phyloP scores from a whole-genome alignment of 2,113 vertebrate species.

The Charina bottae region DNA sequence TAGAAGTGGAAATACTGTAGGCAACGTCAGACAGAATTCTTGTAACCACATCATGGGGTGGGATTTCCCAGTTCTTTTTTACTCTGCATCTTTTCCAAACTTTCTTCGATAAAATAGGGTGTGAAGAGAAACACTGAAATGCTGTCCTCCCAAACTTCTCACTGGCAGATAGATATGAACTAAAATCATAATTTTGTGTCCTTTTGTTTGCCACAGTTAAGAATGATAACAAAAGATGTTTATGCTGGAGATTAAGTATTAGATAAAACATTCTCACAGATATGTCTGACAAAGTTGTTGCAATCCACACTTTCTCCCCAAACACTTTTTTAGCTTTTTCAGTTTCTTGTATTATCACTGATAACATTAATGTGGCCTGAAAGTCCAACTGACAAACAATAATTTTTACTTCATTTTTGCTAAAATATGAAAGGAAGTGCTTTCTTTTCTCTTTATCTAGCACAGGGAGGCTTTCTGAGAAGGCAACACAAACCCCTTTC shows the following conservation, averaged over 20 bases:
- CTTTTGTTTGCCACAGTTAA: not conserved
- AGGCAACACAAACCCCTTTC: not conserved
- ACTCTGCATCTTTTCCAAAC: not conserved
- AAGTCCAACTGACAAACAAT: not conserved
- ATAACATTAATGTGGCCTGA: not conserved
- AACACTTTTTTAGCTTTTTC: not conserved
- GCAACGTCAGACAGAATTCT: not conserved
- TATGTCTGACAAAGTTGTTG: not conserved
- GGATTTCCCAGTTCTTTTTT: not conserved
- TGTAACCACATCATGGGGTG: not conserved
- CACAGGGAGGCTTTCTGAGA: not conserved
- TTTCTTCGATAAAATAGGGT: not conserved
- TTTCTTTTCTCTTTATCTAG: accelerated
- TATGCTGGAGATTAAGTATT: not conserved
- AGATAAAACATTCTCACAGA: not conserved
- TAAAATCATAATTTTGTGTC: not conserved
- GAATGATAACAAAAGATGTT: not conserved
- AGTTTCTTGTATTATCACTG: not conserved
- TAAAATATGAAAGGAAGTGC: accelerated
- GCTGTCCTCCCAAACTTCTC: not conserved
- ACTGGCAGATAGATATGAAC: not conserved
- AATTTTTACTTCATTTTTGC: not conserved
- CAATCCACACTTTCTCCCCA: not conserved
- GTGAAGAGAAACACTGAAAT: not conserved
- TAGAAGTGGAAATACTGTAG: not conserved